These are phyloP conservation scores for Bombus confusus DNA, from an alignment of 1,140 invertebrate genomes.

Conservation along the genomic window DNA sequence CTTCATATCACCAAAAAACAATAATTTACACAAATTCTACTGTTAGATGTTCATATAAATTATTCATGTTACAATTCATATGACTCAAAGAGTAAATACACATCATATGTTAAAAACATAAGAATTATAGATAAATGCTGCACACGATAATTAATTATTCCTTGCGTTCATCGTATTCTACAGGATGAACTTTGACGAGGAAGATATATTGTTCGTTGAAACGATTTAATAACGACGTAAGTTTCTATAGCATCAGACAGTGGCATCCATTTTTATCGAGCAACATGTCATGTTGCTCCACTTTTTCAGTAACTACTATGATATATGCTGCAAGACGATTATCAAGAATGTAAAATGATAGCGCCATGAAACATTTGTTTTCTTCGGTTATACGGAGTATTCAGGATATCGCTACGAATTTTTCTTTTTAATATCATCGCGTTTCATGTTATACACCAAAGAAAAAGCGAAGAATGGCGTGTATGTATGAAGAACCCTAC, in stretches of 20 bases:
- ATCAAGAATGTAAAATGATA: neutral
- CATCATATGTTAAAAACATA: neutral
- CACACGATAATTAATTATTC: neutral
- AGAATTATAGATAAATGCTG: neutral
- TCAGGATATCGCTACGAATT: neutral
- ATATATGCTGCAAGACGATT: neutral
- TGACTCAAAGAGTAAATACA: neutral
- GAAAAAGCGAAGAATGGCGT: neutral
- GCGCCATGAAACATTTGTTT: neutral
- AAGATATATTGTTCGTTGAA: neutral
- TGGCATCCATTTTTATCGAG: neutral
- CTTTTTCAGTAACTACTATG: neutral
- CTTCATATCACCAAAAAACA: neutral
- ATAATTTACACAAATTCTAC: neutral
- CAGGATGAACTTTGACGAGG: neutral
- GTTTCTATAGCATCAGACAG: neutral
- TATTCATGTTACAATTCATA: neutral
- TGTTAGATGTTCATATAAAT: neutral
- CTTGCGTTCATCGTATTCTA: neutral
- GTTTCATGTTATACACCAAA: neutral
- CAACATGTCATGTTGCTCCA: neutral
- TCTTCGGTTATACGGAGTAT: neutral
- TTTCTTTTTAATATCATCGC: neutral
- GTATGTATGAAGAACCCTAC: neutral
- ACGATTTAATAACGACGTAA: neutral